Percentiles rank a stretch among this genome's conserved stretches.
Conservation (phyloP, 2,888 invertebrate species). For the Diarsia dahlii region DNA sequence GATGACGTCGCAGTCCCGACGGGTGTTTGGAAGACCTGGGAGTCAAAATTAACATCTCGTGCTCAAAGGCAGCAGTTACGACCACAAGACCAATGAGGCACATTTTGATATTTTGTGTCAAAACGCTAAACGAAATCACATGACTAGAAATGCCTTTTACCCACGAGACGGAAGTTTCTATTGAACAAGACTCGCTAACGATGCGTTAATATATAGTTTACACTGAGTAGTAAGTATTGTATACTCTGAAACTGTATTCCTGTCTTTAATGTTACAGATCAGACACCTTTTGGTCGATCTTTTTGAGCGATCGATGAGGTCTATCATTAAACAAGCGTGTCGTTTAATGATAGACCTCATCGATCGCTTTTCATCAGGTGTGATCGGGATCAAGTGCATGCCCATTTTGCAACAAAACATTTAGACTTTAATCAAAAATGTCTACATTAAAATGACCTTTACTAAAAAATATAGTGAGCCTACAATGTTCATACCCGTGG, state of each 20-base stretch:
- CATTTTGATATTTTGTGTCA: neutral
- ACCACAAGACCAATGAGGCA: neutral
- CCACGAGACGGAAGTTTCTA: constrained; percentile 25
- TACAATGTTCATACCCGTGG: neutral
- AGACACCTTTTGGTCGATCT: too few relatives aligned
- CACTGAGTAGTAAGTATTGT: neutral
- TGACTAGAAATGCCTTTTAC: constrained; percentile 41
- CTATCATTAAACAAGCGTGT: too few relatives aligned
- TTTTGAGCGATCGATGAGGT: too few relatives aligned
- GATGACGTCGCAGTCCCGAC: too few relatives aligned
- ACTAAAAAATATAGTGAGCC: neutral
- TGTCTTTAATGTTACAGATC: too few relatives aligned
- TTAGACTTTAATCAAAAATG: neutral
- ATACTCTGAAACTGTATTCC: neutral
- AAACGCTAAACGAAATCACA: constrained; percentile 29
- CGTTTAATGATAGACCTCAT: too few relatives aligned
- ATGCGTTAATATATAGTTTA: constrained; percentile 15
- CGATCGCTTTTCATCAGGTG: too few relatives aligned
- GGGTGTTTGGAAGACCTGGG: neutral
- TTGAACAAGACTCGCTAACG: constrained; percentile 10
- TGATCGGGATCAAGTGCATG: too few relatives aligned
- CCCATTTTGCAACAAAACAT: too few relatives aligned
- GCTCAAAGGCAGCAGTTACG: neutral
- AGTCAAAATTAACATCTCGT: neutral
- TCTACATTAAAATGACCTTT: neutral